Conservation (phyloP, 2,113 vertebrate species). For the Python bivittatus region DNA sequence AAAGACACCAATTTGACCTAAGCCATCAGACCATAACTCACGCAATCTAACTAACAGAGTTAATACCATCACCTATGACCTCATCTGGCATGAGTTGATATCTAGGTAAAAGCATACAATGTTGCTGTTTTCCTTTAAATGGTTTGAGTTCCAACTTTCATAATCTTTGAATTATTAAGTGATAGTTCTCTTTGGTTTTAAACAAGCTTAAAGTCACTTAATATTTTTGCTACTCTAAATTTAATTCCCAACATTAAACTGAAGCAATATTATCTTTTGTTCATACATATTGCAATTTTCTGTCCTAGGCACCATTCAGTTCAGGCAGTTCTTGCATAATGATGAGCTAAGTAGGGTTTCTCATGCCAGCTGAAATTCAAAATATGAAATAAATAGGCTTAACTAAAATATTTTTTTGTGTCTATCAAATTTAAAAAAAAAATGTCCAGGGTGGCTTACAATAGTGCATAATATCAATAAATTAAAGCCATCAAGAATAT, state of each 20-base stretch:
- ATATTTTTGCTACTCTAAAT: neutral
- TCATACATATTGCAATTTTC: neutral
- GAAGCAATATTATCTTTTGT: neutral
- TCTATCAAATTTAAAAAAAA: neutral
- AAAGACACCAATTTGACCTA: neutral
- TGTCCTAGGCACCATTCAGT: neutral
- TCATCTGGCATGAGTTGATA: neutral
- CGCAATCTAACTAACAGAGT: neutral
- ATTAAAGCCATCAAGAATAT: neutral
- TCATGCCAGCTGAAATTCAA: neutral
- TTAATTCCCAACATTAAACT: neutral
- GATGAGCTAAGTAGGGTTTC: neutral
- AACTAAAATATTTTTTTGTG: neutral
- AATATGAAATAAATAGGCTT: neutral
- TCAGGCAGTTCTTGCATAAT: neutral
- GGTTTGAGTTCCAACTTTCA: neutral
- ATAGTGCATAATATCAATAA: neutral
- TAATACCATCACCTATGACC: neutral
- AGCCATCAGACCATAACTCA: neutral
- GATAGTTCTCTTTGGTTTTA: neutral
- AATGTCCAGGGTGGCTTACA: neutral
- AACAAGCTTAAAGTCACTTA: neutral
- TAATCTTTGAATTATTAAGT: too few relatives aligned
- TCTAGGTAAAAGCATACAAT: neutral
- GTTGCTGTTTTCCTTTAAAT: neutral